Evolutionary conservation across 2,888 invertebrate genomes (phyloP).

Genomic region (Theretra japonica): DNA sequence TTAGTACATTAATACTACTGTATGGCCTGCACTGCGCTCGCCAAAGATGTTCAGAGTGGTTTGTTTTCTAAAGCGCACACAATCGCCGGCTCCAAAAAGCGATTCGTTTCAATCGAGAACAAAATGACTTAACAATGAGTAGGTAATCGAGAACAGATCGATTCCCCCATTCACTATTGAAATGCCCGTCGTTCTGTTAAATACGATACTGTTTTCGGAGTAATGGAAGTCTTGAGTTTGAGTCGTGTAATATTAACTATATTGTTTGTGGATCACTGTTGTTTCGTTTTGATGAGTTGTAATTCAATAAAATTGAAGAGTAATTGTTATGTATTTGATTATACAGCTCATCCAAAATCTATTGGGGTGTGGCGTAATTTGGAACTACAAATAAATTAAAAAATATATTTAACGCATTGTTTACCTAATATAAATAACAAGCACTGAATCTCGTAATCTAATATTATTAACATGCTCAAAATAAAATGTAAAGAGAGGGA

Average conservation of each 20-base stretch:
- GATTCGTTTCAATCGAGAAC: constrained; percentile 60
- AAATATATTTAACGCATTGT: too few species aligned
- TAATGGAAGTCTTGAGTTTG: neutral
- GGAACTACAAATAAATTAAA: too few species aligned
- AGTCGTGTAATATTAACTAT: neutral
- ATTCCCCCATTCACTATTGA: constrained; percentile 44
- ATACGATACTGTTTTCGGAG: constrained; percentile 22
- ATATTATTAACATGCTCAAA: too few species aligned
- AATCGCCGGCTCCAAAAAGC: constrained; percentile 55
- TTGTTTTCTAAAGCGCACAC: constrained; percentile 64
- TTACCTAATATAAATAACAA: too few species aligned
- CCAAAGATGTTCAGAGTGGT: constrained; percentile 56
- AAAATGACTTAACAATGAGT: constrained; percentile 61
- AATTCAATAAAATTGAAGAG: too few species aligned
- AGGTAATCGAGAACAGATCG: constrained; percentile 55
- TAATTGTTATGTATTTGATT: too few species aligned
- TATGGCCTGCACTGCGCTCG: constrained; percentile 39
- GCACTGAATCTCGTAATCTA: too few species aligned
- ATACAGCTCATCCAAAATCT: too few species aligned
- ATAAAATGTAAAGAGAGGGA: too few species aligned
- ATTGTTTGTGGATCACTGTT: neutral
- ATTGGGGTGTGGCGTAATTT: too few species aligned
- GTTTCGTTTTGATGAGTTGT: too few species aligned
- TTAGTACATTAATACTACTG: constrained; percentile 15
- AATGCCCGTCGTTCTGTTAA: constrained; percentile 40